phyloP scores from a whole-genome alignment of 2,797 vertebrate genomes.

The Amphiprion clarkii region DNA sequence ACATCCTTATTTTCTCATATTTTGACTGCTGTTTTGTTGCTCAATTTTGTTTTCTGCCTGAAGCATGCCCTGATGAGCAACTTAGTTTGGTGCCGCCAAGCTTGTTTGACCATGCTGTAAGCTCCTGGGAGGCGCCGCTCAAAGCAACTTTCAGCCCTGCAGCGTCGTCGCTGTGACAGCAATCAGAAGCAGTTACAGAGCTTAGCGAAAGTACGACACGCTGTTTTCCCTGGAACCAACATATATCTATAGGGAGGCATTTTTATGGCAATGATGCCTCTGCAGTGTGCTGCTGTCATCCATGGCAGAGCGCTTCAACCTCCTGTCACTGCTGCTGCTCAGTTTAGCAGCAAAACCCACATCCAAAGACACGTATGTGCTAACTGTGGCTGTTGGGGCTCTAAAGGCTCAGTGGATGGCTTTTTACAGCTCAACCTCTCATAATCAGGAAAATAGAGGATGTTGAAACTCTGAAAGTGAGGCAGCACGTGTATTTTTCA shows the following conservation, averaged over 20 bases:
- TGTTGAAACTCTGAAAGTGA: conserved; percentile 9
- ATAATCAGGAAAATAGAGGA: neutral
- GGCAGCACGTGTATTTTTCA: conserved; percentile 12
- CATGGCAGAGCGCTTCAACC: conserved; percentile 19
- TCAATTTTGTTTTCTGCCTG: conserved; percentile 35
- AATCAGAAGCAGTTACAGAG: conserved; percentile 30
- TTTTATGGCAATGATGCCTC: conserved; percentile 24
- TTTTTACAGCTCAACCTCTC: conserved; percentile 24
- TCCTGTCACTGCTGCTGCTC: conserved; percentile 44
- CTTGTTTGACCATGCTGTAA: conserved; percentile 26
- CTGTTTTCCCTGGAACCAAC: conserved; percentile 28
- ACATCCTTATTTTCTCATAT: conserved; percentile 4
- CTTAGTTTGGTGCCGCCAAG: conserved; percentile 29
- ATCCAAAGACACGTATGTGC: conserved; percentile 46
- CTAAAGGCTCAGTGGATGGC: conserved; percentile 20
- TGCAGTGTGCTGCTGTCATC: conserved; percentile 23
- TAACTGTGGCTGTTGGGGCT: conserved; percentile 48
- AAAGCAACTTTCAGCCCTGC: conserved; percentile 22
- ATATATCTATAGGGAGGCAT: neutral
- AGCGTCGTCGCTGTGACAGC: conserved; percentile 33
- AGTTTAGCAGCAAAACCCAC: conserved; percentile 34
- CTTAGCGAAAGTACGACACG: conserved; percentile 20
- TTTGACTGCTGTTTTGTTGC: conserved; percentile 11
- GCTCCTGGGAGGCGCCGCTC: conserved; percentile 32
- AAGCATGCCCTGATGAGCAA: conserved; percentile 11